Evolutionary conservation across 2,888 invertebrate species (phyloP), one percentile per base, ranked within the genome.

Genomic region (Patella pellucida): DNA sequence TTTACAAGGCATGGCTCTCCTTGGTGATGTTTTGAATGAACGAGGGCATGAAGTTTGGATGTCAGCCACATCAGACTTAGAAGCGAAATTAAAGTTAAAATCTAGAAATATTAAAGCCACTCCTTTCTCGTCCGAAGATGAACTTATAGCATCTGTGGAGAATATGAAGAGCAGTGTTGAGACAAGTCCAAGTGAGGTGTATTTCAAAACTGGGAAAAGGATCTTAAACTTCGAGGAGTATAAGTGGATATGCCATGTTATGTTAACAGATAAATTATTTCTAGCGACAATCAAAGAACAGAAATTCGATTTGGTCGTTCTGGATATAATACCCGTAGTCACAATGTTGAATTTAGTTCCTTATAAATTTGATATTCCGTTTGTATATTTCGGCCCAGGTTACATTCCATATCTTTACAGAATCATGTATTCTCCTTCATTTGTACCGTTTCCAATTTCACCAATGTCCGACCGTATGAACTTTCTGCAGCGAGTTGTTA

Each of bases 261-360:
- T 72, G 31, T 51, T 72, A 11, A 27, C 19, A 9, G 72, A 72
- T 23, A 11, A 52, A 16, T 16, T 41, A 5, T 27, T 72, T 23
- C 52, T 75, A 3, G 7, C 68, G 14, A 51, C 69, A 19, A 68
- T 74, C 12, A 54, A 72, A 56, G 31, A 71, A 15, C 27, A 70
- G 19, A 69, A 71, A 1, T 81, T 74, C 68, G 79, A 81, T 68
- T 70, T 81, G 23, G 76, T 76, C 14, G 70, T 81, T 15, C 68
- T 79, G 3, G 80, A 80, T 50, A 62, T 54, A 3, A 19, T 72
- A 3, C 68, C 52, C 4, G 5, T 70, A n/a, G 62, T 68, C 14
- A 23, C 68, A 41, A 78, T 76, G 67, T 54, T 68, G 11, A 52
- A 68, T 3, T 27, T 78, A 50, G 27, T 81, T 14, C 78, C 81